These are phyloP conservation scores for Dascyllus trimaculatus DNA, from an alignment of 2,113 vertebrate genomes.

Conservation along the genomic window DNA sequence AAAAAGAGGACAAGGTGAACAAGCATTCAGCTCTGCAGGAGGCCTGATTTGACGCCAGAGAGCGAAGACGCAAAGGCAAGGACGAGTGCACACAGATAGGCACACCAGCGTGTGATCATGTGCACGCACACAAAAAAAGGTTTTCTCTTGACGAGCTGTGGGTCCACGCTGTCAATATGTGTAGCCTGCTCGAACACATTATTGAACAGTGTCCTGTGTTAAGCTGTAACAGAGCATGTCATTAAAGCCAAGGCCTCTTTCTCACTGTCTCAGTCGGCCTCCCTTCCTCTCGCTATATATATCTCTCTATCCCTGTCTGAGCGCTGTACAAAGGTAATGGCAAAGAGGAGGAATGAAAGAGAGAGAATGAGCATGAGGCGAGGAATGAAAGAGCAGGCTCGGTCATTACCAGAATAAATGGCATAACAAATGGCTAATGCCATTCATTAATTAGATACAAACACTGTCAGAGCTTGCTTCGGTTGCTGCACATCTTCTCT, in stretches of 20 bases:
- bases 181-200: constrained; percentile 41
- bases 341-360: constrained; percentile 38
- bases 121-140: constrained; percentile 9
- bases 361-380: constrained; percentile 51
- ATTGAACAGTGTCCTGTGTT: constrained; percentile 60
- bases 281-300: neutral
- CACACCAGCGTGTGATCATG: constrained; percentile 1
- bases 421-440: constrained; percentile 76
- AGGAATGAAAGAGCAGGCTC: constrained; percentile 62
- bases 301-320: constrained; percentile 52
- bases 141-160: constrained; percentile 23
- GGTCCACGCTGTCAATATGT: constrained; percentile 31
- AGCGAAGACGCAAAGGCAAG: constrained; percentile 49
- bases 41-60: constrained; percentile 15
- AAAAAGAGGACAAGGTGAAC: constrained; percentile 67
- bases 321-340: constrained; percentile 39
- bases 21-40: constrained; percentile 32
- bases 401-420: constrained; percentile 77
- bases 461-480: constrained; percentile 52
- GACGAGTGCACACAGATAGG: constrained; percentile 15
- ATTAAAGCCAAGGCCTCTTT: constrained; percentile 60
- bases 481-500: constrained; percentile 18
- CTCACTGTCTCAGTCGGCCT: constrained; percentile 35
- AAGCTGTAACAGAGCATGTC: constrained; percentile 63
- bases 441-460: constrained; percentile 78